Conservation (phyloP, 2,797 vertebrate genomes). For the Pseudomugil tenellus region DNA sequence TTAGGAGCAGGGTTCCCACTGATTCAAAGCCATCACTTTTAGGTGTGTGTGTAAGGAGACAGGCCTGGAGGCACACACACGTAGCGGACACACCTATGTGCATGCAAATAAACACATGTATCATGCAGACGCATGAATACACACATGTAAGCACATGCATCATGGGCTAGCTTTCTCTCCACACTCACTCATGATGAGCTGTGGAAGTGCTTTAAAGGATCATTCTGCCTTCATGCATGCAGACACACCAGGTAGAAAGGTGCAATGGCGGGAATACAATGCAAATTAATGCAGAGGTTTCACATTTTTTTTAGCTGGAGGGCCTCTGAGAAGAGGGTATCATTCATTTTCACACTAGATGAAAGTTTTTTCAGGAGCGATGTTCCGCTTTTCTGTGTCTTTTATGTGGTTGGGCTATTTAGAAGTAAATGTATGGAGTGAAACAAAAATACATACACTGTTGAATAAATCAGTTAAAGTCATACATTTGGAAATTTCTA, state of each 20-base stretch:
- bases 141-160: slow-evolving; percentile 63
- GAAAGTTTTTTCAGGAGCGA: neutral
- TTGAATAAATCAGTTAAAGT: neutral
- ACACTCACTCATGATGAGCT: slow-evolving; percentile 21
- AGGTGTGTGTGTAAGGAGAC: slow-evolving; percentile 87
- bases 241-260: slow-evolving; percentile 36
- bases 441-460: neutral
- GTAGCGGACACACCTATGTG: slow-evolving; percentile 29
- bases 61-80: slow-evolving; percentile 84
- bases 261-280: neutral
- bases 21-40: slow-evolving; percentile 94
- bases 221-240: slow-evolving; percentile 17
- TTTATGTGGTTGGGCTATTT: neutral
- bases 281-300: neutral
- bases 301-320: neutral
- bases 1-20: slow-evolving; percentile 90
- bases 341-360: neutral
- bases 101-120: slow-evolving; percentile 44
- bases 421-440: neutral
- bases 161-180: slow-evolving; percentile 28
- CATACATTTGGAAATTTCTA: neutral
- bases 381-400: neutral
- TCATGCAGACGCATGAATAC: slow-evolving; percentile 44
- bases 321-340: neutral
- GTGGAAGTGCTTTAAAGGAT: slow-evolving; percentile 50